These are phyloP conservation scores for Minunthozetes semirufus DNA, from an alignment of 2,888 invertebrate species.

Conservation along the genomic window DNA sequence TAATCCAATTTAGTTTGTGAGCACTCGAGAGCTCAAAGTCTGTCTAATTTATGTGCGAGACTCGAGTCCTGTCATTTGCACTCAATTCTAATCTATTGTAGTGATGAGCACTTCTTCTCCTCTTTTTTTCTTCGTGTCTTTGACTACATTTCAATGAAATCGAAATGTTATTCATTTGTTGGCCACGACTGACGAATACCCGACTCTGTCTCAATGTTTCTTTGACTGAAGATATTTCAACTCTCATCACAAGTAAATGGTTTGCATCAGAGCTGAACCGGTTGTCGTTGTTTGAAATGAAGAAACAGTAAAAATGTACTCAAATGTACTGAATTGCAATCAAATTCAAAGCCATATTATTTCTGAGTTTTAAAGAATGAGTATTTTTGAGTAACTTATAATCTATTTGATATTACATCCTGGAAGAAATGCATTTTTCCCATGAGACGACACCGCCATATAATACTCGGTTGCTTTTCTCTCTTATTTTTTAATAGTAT, in stretches of 20 bases:
- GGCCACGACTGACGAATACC: neutral
- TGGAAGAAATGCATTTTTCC: slow-evolving; percentile 30
- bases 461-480: slow-evolving; percentile 13
- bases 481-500: slow-evolving; percentile 22
- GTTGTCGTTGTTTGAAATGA: slow-evolving; percentile 14
- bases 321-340: slow-evolving; percentile 2
- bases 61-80: neutral
- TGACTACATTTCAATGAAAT: neutral
- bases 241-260: slow-evolving; percentile 19
- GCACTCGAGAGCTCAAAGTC: neutral
- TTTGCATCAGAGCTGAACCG: slow-evolving; percentile 29
- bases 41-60: slow-evolving; percentile 6
- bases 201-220: slow-evolving; percentile 16
- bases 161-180: neutral
- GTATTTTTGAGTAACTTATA: slow-evolving; percentile 10
- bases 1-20: slow-evolving; percentile 2
- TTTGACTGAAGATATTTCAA: neutral
- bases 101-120: neutral
- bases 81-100: slow-evolving; percentile 4
- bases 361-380: slow-evolving; percentile 14
- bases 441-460: slow-evolving; percentile 32
- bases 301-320: neutral
- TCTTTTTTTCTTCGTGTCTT: neutral
- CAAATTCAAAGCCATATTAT: slow-evolving; percentile 19
- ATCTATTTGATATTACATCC: slow-evolving; percentile 24